phyloP scores from a whole-genome alignment of 2,113 vertebrate genomes.

The Balaeniceps rex region DNA sequence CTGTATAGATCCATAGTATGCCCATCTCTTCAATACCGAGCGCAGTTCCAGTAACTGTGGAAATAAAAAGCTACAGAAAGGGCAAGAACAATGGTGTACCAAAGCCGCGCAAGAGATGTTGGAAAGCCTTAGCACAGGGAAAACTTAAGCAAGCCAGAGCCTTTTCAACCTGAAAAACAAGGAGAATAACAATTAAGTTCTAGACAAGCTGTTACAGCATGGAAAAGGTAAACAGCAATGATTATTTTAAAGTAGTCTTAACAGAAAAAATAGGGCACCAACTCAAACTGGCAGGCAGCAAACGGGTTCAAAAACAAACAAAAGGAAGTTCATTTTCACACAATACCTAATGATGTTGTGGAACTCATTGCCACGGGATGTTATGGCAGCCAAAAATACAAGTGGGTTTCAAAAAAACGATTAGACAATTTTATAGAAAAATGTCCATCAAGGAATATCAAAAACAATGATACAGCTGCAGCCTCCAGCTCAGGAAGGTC shows the following conservation, averaged over 20 bases:
- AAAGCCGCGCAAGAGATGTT: background rate
- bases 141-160: background rate
- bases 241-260: slow-evolving; percentile 34
- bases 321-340: slow-evolving; percentile 54
- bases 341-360: slow-evolving; percentile 54
- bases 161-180: slow-evolving; percentile 1
- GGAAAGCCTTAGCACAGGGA: background rate
- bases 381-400: slow-evolving; percentile 54
- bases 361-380: slow-evolving; percentile 52
- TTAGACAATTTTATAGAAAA: slow-evolving; percentile 47
- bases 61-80: background rate
- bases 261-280: slow-evolving; percentile 33
- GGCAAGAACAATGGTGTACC: background rate
- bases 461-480: slow-evolving; percentile 45
- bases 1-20: background rate
- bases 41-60: background rate
- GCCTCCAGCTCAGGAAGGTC: slow-evolving; percentile 42
- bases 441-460: slow-evolving; percentile 43
- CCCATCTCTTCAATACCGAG: background rate
- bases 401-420: background rate
- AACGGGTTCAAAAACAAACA: slow-evolving; percentile 10
- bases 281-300: slow-evolving; percentile 33
- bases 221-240: slow-evolving; percentile 24
- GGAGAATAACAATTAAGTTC: background rate
- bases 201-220: slow-evolving; percentile 3